Conservation (phyloP, 2,113 vertebrate species). For the Prochilodus magdalenae region DNA sequence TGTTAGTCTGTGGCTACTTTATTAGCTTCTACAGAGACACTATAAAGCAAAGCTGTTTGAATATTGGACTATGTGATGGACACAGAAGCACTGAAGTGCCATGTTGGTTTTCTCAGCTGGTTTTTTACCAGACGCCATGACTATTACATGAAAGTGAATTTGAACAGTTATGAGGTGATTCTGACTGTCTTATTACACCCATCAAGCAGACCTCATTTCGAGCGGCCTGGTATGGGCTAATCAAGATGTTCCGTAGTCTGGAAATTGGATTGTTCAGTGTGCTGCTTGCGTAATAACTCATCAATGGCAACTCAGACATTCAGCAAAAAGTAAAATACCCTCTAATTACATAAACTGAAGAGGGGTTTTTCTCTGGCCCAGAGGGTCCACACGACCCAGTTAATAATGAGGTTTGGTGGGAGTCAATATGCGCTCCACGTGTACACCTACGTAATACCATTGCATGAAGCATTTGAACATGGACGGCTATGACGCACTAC, state of each 20-base stretch:
- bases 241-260: neutral
- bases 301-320: slow-evolving; percentile 6
- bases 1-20: too few species aligned
- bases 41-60: too few species aligned
- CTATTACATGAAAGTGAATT: too few species aligned
- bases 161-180: too few species aligned
- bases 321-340: slow-evolving; percentile 19
- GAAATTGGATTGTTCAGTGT: neutral
- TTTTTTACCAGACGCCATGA: too few species aligned
- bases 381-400: neutral
- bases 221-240: too few species aligned
- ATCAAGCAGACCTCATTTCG: too few species aligned
- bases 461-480: neutral
- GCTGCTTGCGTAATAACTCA: neutral
- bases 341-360: slow-evolving; percentile 3
- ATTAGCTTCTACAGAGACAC: too few species aligned
- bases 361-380: slow-evolving; percentile 10
- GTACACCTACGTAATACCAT: neutral
- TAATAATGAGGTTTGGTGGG: slow-evolving; percentile 28
- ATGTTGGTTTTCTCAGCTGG: too few species aligned
- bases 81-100: too few species aligned
- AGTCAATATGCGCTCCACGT: slow-evolving; percentile 6
- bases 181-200: too few species aligned
- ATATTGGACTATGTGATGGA: too few species aligned
- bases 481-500: neutral